phyloP scores from a whole-genome alignment of 2,888 invertebrate genomes.

The Cybosia mesomella region DNA sequence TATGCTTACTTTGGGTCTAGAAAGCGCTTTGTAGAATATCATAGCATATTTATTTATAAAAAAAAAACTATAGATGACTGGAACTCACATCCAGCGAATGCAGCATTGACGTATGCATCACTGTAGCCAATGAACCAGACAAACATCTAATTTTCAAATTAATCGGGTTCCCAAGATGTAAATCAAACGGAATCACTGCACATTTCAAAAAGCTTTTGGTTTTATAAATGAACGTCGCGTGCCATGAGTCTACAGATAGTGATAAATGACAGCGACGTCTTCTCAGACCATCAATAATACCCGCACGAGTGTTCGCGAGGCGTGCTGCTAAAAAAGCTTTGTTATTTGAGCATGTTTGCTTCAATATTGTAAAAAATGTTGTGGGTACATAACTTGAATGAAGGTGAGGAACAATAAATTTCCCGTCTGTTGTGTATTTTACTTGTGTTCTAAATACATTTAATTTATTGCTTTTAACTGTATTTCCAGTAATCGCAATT shows the following conservation, averaged over 20 bases:
- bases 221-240: neutral
- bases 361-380: neutral
- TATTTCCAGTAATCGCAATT: too few relatives aligned
- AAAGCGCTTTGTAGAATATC: too few relatives aligned
- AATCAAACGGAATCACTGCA: neutral
- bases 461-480: too few relatives aligned
- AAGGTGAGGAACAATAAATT: neutral
- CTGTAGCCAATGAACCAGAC: too few relatives aligned
- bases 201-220: neutral
- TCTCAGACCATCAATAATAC: conserved; percentile 6
- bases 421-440: neutral
- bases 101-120: too few relatives aligned
- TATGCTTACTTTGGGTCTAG: too few relatives aligned
- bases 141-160: neutral
- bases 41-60: too few relatives aligned
- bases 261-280: neutral
- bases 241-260: conserved; percentile 7
- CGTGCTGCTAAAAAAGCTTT: neutral
- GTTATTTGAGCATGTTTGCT: neutral
- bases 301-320: conserved; percentile 10
- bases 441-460: too few relatives aligned
- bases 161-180: neutral
- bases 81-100: too few relatives aligned
- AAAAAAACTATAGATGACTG: too few relatives aligned
- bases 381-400: neutral